A percentile compares a stretch with the other conserved stretches of the same genome.
phyloP scores from a whole-genome alignment of 2,888 invertebrate genomes.

The Drosophila emarginata region DNA sequence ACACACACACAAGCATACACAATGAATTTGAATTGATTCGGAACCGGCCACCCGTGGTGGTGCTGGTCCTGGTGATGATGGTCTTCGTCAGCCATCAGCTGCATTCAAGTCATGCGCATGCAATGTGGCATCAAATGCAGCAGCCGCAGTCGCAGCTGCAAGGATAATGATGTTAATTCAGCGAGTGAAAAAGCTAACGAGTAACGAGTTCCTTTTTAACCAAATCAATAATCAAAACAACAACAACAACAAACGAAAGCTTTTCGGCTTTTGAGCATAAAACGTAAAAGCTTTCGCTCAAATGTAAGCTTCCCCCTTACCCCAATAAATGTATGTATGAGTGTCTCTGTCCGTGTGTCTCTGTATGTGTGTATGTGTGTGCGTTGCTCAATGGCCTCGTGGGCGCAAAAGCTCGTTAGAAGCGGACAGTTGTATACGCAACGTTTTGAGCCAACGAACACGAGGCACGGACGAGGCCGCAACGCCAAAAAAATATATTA shows the following conservation, averaged over 20 bases:
- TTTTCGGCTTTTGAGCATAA: slow-evolving; percentile 40
- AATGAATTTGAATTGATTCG: slow-evolving; percentile 14
- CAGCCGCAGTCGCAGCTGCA: slow-evolving; percentile 28
- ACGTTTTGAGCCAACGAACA: slow-evolving; percentile 77
- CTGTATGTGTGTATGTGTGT: slow-evolving; percentile 15
- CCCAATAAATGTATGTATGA: slow-evolving; percentile 12
- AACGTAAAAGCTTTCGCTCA: slow-evolving; percentile 43
- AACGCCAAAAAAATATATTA: slow-evolving; percentile 21
- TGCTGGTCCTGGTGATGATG: neutral
- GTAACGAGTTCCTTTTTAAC: slow-evolving; percentile 3
- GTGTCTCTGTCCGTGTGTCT: neutral
- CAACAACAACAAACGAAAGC: slow-evolving; percentile 1
- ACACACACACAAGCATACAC: slow-evolving; percentile 5
- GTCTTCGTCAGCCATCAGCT: slow-evolving; percentile 30
- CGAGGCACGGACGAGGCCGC: slow-evolving; percentile 60
- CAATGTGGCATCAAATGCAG: slow-evolving; percentile 49
- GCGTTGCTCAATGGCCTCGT: slow-evolving; percentile 65
- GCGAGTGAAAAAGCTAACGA: slow-evolving; percentile 10
- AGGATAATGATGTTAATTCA: slow-evolving; percentile 20
- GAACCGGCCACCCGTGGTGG: slow-evolving; percentile 6
- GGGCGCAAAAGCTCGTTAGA: slow-evolving; percentile 75
- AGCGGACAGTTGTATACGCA: slow-evolving; percentile 80
- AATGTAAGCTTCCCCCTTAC: slow-evolving; percentile 2
- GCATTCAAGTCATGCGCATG: slow-evolving; percentile 61
- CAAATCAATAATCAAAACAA: slow-evolving; percentile 11